phyloP scores from a whole-genome alignment of 2,113 vertebrate genomes.

The Callocephalon fimbriatum region DNA sequence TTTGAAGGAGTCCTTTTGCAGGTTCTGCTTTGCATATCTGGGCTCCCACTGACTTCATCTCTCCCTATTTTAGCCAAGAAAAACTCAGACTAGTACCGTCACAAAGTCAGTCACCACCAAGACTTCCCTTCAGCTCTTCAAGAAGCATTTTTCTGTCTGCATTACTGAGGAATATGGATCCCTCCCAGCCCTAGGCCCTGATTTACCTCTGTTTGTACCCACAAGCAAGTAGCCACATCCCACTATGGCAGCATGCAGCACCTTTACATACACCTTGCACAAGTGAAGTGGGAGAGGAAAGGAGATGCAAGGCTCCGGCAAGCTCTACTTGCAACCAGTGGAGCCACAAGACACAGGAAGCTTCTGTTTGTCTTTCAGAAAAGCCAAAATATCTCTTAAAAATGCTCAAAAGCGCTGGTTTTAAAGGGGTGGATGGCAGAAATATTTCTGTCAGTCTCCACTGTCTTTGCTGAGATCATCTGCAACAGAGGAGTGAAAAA shows the following conservation, averaged over 20 bases:
- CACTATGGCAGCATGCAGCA: background rate
- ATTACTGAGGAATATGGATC: fast-evolving
- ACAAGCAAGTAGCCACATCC: background rate
- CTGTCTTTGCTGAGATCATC: background rate
- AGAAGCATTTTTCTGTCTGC: background rate
- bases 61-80: background rate
- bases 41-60: background rate
- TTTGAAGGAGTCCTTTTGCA: background rate
- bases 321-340: background rate
- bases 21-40: background rate
- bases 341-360: background rate
- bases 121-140: background rate
- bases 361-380: background rate
- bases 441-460: background rate
- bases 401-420: background rate
- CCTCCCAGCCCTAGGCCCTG: background rate
- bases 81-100: fast-evolving
- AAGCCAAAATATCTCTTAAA: background rate
- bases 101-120: background rate
- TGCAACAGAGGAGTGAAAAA: background rate
- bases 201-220: background rate
- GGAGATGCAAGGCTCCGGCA: background rate
- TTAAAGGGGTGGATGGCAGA: background rate
- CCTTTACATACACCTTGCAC: background rate
- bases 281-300: background rate